phyloP scores from a whole-genome alignment of 2,113 vertebrate genomes.

The Sinocyclocheilus anshuiensis region DNA sequence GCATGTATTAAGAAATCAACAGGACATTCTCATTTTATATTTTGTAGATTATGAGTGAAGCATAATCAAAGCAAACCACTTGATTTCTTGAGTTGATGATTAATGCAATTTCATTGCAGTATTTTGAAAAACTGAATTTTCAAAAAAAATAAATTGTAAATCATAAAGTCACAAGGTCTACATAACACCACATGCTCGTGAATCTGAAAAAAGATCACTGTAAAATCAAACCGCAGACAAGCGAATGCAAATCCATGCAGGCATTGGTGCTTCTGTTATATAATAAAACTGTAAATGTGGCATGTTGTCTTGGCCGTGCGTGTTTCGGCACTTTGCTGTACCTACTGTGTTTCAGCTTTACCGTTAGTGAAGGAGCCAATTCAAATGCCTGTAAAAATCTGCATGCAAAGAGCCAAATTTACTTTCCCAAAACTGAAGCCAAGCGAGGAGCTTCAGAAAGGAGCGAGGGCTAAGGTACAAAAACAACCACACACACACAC shows the following conservation, averaged over 20 bases:
- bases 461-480: constrained; percentile 48
- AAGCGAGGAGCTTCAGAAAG: constrained; percentile 50
- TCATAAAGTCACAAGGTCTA: constrained; percentile 1
- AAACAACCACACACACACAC: constrained; percentile 46
- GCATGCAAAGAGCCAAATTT: constrained; percentile 56
- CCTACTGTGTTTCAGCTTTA: constrained; percentile 35
- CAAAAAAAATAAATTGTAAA: background rate
- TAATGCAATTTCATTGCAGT: constrained; percentile 3
- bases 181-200: background rate
- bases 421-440: constrained; percentile 49
- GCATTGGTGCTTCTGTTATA: constrained; percentile 23
- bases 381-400: constrained; percentile 50
- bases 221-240: constrained; percentile 19
- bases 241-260: constrained; percentile 41
- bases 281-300: background rate
- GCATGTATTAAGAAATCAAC: background rate
- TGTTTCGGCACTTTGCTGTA: constrained; percentile 18
- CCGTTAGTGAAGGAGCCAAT: constrained; percentile 4
- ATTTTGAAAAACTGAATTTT: background rate
- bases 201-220: constrained; percentile 18
- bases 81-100: constrained; percentile 12
- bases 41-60: background rate
- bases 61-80: background rate
- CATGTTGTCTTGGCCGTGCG: background rate
- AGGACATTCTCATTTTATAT: background rate